Evolutionary conservation across 2,888 invertebrate genomes (phyloP), one percentile per base, ranked within the genome.

Genomic region (Lepidocyrtoides sp.): DNA sequence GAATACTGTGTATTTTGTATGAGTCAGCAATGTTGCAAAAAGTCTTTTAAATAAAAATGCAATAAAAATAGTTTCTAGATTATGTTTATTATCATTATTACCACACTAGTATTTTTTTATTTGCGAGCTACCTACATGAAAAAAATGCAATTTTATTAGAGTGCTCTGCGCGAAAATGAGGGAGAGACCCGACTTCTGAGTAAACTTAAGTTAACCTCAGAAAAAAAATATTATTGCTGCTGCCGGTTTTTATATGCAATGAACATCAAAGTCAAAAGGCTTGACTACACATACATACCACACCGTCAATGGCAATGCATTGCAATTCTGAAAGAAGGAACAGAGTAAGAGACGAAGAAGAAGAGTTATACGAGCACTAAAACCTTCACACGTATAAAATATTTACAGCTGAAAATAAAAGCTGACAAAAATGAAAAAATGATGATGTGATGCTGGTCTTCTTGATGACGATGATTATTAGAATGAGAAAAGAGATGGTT

Each of bases 1-100:
- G 29, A 2, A 2, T 23, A 20, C 29, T 51, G 72, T 20, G 57
- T 54, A 23, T 17, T 72, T 7, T 51, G 63, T 17, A 36, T 84
- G 72, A 85, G 72, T 72, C 85, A 86, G 75, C 72, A 72, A 77
- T 81, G 66, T 77, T 81, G 69, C 81, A 81, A 81, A 54, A 44
- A 26, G 29, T 54, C 17, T 77, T 77, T 77, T 77, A 26, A 51
- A 77, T 14, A 44, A 44, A 44, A 48, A 32, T 20, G 60, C 44
- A 69, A 69, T 54, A 7, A 54, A 54, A 57, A 57, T 57, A n/a
- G 72, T 72, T 72, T 72, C 29, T 12, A 66, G 26, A 29, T 26
- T 10, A 63, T 23, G 3, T 57, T 36, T 29, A 36, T 41, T 4
- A 26, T 23, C 20, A 72, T 29, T 66, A 26, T 66, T 72, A 72